These are phyloP conservation scores for Tolypeutes matacus DNA, from an alignment of 2,797 vertebrate species.

Conservation along the genomic window DNA sequence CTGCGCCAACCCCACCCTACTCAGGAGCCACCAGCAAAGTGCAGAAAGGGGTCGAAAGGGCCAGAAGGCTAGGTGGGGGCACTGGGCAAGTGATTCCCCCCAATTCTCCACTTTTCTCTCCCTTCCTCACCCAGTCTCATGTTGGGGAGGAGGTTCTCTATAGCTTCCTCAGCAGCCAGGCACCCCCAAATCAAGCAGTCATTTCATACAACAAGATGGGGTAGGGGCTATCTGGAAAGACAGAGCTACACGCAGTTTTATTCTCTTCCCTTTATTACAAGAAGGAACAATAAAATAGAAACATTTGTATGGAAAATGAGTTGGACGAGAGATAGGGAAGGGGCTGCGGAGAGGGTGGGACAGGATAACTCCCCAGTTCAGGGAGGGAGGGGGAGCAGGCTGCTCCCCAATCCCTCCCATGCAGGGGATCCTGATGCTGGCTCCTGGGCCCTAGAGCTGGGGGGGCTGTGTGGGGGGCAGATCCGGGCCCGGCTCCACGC, in stretches of 20 bases:
- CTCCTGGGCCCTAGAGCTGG: slow-evolving; percentile 64
- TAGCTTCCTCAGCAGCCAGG: slow-evolving; percentile 23
- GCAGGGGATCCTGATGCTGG: not conserved
- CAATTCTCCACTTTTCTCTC: not conserved
- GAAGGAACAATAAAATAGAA: slow-evolving; percentile 93
- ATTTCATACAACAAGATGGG: not conserved
- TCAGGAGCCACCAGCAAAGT: slow-evolving; percentile 68
- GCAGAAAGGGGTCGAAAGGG: not conserved
- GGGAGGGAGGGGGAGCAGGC: not conserved
- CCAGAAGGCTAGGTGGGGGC: slow-evolving; percentile 3
- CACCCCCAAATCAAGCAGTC: not conserved
- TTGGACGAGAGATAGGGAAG: slow-evolving; percentile 22
- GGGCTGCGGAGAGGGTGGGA: not conserved
- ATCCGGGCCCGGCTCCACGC: slow-evolving; percentile 68
- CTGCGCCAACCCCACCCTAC: slow-evolving; percentile 91
- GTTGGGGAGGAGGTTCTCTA: not conserved
- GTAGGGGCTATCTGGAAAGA: not conserved
- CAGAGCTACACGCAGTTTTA: slow-evolving; percentile 57
- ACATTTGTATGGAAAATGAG: slow-evolving; percentile 88
- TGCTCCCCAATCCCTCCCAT: not conserved
- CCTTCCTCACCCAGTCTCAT: not conserved
- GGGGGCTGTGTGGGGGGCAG: slow-evolving; percentile 46
- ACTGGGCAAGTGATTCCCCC: not conserved
- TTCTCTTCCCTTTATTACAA: slow-evolving; percentile 90
- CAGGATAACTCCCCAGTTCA: slow-evolving; percentile 2